These are phyloP conservation scores for Pyrocephalus nanus DNA, from an alignment of 2,797 vertebrate species.

Conservation along the genomic window DNA sequence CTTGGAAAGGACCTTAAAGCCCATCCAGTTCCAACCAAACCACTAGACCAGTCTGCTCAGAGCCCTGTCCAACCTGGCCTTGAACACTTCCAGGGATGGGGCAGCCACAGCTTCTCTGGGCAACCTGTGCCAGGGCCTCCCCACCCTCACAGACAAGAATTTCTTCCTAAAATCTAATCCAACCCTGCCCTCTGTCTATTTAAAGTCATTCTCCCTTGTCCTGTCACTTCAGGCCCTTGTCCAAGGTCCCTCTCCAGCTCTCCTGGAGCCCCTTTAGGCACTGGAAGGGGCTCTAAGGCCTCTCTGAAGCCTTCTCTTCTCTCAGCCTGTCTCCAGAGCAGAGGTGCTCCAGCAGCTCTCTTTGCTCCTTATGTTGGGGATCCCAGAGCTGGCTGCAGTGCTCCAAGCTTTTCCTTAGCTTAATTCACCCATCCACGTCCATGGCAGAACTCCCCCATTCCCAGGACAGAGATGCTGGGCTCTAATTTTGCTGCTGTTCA, in stretches of 20 bases:
- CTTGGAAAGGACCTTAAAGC: not conserved
- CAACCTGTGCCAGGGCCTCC: rapidly evolving
- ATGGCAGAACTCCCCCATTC: not conserved
- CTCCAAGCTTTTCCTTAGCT: not conserved
- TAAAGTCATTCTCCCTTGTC: not conserved
- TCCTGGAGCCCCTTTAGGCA: not conserved
- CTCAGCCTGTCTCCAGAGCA: not conserved
- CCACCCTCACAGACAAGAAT: rapidly evolving
- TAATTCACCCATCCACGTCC: not conserved
- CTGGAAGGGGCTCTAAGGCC: not conserved
- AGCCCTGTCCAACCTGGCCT: rapidly evolving
- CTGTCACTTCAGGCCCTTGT: rapidly evolving
- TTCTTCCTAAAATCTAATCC: not conserved
- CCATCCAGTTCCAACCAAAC: rapidly evolving
- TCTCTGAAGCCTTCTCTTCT: not conserved
- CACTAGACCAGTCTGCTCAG: rapidly evolving
- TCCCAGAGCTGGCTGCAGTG: not conserved
- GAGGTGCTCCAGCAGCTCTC: not conserved
- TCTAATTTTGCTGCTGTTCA: not conserved
- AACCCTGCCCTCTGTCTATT: not conserved
- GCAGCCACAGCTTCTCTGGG: not conserved
- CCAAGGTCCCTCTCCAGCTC: not conserved
- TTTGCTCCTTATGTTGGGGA: not conserved
- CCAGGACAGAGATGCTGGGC: not conserved
- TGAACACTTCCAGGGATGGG: rapidly evolving